Conservation (phyloP, 2,888 invertebrate species). For the Limnephilus auricula region DNA sequence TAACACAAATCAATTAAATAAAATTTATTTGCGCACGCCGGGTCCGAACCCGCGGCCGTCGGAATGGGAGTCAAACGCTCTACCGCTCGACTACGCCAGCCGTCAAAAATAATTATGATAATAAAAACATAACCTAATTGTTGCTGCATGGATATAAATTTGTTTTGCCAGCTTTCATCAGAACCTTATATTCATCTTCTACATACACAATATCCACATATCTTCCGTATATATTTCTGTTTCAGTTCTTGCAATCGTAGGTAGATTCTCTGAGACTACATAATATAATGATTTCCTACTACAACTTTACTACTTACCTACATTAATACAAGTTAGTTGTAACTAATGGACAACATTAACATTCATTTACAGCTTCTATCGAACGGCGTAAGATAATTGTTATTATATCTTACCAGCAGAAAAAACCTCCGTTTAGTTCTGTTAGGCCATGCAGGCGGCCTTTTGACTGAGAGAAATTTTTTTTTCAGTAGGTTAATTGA, state of each 20-base stretch:
- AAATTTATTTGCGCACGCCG: no score
- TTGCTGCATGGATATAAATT: neutral
- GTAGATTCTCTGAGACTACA: neutral
- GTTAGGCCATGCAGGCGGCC: no score
- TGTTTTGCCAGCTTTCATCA: neutral
- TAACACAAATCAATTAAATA: no score
- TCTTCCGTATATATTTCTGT: neutral
- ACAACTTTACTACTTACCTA: neutral
- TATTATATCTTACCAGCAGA: neutral
- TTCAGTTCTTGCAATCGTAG: neutral
- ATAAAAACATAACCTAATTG: neutral
- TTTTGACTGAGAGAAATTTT: no score
- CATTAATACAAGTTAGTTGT: neutral
- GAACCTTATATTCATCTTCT: neutral
- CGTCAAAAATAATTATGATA: no score
- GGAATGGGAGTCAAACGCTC: no score
- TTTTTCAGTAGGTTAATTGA: no score
- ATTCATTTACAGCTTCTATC: neutral
- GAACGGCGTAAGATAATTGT: no score
- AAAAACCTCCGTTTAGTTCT: no score
- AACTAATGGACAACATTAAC: neutral
- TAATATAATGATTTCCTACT: neutral
- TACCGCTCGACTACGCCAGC: no score
- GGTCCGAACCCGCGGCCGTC: no score
- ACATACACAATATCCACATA: neutral